Percentiles rank a stretch among this genome's conserved stretches.
Evolutionary conservation across 2,797 vertebrate species (phyloP).

Genomic region (Nyctalus aviator): DNA sequence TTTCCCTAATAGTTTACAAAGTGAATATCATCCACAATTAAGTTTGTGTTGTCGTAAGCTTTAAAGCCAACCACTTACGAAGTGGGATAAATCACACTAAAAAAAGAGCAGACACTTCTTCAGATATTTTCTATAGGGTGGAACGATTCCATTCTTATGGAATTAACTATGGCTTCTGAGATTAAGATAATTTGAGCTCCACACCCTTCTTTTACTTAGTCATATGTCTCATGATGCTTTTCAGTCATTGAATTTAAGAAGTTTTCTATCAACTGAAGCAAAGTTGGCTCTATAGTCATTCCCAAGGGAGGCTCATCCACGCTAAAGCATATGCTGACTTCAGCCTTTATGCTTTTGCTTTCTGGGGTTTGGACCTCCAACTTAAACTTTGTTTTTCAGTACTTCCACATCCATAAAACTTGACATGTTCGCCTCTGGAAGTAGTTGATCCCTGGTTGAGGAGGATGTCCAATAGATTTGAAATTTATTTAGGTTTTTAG

Average conservation of each 20-base stretch:
- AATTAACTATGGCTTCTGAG: conserved; percentile 66
- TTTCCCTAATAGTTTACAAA: conserved; percentile 14
- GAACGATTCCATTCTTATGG: conserved; percentile 33
- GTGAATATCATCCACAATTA: not conserved
- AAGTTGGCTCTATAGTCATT: conserved; percentile 10
- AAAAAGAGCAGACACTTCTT: conserved; percentile 39
- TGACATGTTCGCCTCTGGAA: not conserved
- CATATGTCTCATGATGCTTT: conserved; percentile 52
- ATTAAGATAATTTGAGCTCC: conserved; percentile 70
- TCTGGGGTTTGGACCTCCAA: not conserved
- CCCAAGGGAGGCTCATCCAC: not conserved
- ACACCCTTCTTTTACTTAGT: conserved; percentile 70
- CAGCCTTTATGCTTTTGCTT: not conserved
- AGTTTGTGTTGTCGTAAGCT: not conserved
- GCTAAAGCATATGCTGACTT: not conserved
- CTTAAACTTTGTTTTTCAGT: conserved; percentile 6
- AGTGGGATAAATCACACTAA: not conserved
- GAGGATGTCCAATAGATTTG: not conserved
- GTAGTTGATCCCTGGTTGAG: not conserved
- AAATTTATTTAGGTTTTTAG: not conserved
- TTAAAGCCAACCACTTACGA: not conserved
- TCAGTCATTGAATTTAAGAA: conserved; percentile 33
- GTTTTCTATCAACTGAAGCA: conserved; percentile 47
- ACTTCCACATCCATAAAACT: not conserved
- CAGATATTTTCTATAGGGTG: conserved; percentile 4